Conservation (phyloP, 2,888 invertebrate genomes). For the Chironomus riparius region DNA sequence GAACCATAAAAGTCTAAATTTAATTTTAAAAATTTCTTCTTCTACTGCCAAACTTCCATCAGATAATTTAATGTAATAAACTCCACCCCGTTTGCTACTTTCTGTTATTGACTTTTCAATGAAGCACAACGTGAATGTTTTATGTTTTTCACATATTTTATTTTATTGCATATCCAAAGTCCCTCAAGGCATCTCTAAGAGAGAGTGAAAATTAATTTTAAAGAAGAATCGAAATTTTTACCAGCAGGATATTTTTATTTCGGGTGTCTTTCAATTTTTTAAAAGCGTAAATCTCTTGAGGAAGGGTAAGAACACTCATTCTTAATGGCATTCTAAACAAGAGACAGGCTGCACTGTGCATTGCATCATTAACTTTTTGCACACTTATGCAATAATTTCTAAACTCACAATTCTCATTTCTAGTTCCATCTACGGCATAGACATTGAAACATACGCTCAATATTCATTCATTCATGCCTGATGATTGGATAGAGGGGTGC, state of each 20-base stretch:
- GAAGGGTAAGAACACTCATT: not conserved
- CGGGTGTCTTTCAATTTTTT: not conserved
- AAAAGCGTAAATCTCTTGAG: not conserved
- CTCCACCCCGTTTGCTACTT: not conserved
- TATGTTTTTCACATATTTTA: not conserved
- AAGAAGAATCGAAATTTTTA: not conserved
- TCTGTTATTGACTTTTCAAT: not conserved
- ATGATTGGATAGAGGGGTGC: not conserved
- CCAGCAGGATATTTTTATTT: not conserved
- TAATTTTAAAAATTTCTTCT: not conserved
- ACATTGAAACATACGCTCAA: slow-evolving; percentile 7
- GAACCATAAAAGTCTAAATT: not conserved
- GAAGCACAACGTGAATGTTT: not conserved
- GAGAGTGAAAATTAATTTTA: no score
- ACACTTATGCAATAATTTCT: slow-evolving; percentile 4
- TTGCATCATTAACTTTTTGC: slow-evolving; percentile 21
- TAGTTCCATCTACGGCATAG: not conserved
- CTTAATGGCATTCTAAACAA: slow-evolving; percentile 17
- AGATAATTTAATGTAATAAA: no score
- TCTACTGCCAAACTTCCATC: not conserved
- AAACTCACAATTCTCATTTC: not conserved
- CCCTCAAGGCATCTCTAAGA: not conserved
- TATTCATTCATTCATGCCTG: not conserved
- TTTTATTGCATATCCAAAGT: not conserved
- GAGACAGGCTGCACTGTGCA: not conserved